These are phyloP conservation scores for Eptatretus burgeri DNA, from an alignment of 2,113 vertebrate species.

Conservation along the genomic window DNA sequence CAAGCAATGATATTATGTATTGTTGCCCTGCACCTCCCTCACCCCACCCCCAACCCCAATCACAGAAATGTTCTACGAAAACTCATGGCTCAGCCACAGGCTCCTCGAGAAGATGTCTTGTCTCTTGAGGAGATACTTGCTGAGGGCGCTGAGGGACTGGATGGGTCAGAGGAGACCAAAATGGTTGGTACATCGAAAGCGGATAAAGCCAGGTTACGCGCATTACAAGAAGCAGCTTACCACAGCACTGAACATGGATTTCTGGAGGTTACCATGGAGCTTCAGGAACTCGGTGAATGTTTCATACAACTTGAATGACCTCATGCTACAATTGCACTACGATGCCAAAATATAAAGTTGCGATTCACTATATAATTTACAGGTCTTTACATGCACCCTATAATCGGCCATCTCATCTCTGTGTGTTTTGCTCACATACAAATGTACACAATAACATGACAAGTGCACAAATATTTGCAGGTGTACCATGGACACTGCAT, in stretches of 20 bases:
- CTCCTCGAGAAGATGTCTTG: constrained; percentile 53
- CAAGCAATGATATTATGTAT: too few relatives aligned
- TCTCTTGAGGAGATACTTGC: constrained; percentile 89
- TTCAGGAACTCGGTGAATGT: constrained; percentile 37
- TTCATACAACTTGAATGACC: too few relatives aligned
- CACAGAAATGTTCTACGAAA: constrained; percentile 69
- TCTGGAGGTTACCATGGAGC: constrained; percentile 90
- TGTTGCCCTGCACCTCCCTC: neutral
- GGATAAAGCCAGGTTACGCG: constrained; percentile 54
- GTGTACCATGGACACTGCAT: constrained; percentile 75
- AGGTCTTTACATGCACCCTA: too few relatives aligned
- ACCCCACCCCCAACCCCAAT: neutral
- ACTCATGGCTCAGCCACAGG: constrained; percentile 68
- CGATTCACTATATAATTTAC: too few relatives aligned
- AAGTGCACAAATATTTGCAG: constrained; percentile 14
- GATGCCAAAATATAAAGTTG: too few relatives aligned
- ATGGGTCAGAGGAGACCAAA: neutral
- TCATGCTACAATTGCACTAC: too few relatives aligned
- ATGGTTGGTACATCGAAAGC: constrained; percentile 18
- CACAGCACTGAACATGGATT: constrained; percentile 85
- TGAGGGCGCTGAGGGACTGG: constrained; percentile 40
- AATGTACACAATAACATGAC: too few relatives aligned
- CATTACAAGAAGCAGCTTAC: constrained; percentile 79
- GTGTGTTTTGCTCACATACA: too few relatives aligned
- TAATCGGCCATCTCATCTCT: too few relatives aligned